phyloP scores from a whole-genome alignment of 2,113 vertebrate species.

The Cnemophilus loriae region DNA sequence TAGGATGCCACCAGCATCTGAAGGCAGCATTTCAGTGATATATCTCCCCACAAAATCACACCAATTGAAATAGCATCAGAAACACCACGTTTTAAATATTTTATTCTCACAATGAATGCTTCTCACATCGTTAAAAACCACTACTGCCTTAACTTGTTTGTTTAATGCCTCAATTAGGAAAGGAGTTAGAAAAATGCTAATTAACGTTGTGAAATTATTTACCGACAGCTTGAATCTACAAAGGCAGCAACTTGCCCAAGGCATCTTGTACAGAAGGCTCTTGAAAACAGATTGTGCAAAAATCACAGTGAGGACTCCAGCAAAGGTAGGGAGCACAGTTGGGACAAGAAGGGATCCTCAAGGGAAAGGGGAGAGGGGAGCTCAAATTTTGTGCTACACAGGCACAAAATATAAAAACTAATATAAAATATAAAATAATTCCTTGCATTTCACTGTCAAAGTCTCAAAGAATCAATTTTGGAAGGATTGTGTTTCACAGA shows the following conservation, averaged over 20 bases:
- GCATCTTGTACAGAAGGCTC: conserved; percentile 60
- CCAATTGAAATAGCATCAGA: background rate
- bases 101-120: background rate
- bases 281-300: conserved; percentile 55
- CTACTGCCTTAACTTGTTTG: conserved; percentile 49
- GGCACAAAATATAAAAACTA: no score
- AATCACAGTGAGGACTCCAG: conserved; percentile 35
- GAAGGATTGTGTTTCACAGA: background rate
- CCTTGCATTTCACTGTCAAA: background rate
- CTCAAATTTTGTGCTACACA: background rate
- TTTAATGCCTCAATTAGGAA: conserved; percentile 62
- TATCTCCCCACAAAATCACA: background rate
- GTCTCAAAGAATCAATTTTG: background rate
- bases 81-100: background rate
- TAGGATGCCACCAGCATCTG: background rate
- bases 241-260: conserved; percentile 58
- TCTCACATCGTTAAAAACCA: conserved; percentile 22
- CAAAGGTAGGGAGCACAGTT: conserved; percentile 46
- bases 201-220: conserved; percentile 66
- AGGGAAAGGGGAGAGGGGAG: background rate
- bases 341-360: background rate
- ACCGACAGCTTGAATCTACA: conserved; percentile 64
- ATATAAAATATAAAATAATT: background rate
- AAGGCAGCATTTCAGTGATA: background rate
- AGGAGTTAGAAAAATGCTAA: conserved; percentile 66